Percentiles rank a stretch among this genome's conserved stretches.
Conservation (phyloP, 2,888 invertebrate species). For the Mellilla xanthometata region DNA sequence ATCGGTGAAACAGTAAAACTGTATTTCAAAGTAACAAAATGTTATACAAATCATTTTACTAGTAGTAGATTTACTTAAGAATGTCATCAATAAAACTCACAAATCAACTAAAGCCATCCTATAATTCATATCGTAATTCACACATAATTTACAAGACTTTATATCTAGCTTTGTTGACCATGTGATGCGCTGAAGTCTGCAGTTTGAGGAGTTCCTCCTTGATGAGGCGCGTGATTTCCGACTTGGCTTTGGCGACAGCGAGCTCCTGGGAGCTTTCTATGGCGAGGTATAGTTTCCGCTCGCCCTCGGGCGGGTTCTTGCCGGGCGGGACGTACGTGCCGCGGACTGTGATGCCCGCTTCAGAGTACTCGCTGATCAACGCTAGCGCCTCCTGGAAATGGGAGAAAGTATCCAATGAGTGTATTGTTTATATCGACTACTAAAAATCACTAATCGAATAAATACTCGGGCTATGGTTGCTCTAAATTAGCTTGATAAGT, state of each 20-base stretch:
- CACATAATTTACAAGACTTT: slow-evolving; percentile 90
- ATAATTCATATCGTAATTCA: slow-evolving; percentile 41
- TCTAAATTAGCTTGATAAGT: too few species aligned
- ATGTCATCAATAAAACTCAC: slow-evolving; percentile 32
- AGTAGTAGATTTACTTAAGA: too few species aligned
- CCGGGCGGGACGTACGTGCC: slow-evolving; percentile 97
- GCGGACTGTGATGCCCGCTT: slow-evolving; percentile 98
- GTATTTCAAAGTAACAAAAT: too few species aligned
- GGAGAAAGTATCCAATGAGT: background rate
- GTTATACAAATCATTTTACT: too few species aligned
- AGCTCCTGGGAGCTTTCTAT: slow-evolving; percentile 99
- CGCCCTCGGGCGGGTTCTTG: slow-evolving; percentile 94
- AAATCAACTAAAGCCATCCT: slow-evolving; percentile 28
- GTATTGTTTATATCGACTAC: background rate
- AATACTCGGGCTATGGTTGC: too few species aligned
- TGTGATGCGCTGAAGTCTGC: slow-evolving; percentile 92
- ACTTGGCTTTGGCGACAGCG: slow-evolving; percentile 97
- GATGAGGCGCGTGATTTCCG: slow-evolving; percentile 98
- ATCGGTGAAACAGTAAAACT: too few species aligned
- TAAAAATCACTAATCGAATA: too few species aligned
- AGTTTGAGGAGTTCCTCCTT: slow-evolving; percentile 98
- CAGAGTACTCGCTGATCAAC: slow-evolving; percentile 99
- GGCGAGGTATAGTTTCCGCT: slow-evolving; percentile 97
- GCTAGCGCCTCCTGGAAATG: slow-evolving; percentile 93
- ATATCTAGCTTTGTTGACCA: slow-evolving; percentile 95